Evolutionary conservation across 2,113 vertebrate genomes (phyloP).

Genomic region (Vombatus ursinus): DNA sequence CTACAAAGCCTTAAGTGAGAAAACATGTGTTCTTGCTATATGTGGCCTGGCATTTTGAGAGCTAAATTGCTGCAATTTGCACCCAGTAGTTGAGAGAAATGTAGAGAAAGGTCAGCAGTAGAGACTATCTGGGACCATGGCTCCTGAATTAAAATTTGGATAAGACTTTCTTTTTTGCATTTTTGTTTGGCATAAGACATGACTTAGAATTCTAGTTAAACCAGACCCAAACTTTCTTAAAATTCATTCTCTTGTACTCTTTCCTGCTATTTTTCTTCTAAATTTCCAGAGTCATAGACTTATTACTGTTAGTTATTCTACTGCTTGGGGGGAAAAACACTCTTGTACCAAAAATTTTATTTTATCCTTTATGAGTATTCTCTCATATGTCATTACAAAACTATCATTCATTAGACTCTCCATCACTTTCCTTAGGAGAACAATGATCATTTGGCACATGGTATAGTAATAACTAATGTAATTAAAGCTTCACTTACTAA

Average conservation of each 20-base stretch:
- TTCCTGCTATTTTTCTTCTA: constrained; percentile 12
- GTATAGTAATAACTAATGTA: background rate
- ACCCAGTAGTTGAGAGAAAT: constrained; percentile 61
- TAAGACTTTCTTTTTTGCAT: constrained; percentile 62
- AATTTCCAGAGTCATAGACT: constrained; percentile 44
- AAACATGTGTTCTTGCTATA: constrained; percentile 14
- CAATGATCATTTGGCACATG: constrained; percentile 28
- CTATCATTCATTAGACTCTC: constrained; percentile 2
- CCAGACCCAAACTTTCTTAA: constrained; percentile 62
- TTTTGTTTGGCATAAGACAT: constrained; percentile 69
- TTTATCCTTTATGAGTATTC: background rate
- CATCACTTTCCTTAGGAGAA: constrained; percentile 31
- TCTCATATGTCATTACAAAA: background rate
- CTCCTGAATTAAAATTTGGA: constrained; percentile 71
- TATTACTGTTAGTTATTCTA: constrained; percentile 51
- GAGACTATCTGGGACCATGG: constrained; percentile 61
- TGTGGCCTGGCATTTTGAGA: background rate
- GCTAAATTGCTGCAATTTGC: constrained; percentile 58
- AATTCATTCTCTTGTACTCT: constrained; percentile 52
- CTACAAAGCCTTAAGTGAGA: constrained; percentile 2
- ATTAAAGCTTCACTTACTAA: constrained; percentile 54
- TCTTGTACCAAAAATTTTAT: constrained; percentile 56
- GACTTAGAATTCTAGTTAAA: constrained; percentile 76
- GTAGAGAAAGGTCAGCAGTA: constrained; percentile 61
- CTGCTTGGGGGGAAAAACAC: constrained; percentile 64